Base-by-base conservation (phyloP, 1,140 invertebrate genomes). In the Drosophila varians region DNA sequence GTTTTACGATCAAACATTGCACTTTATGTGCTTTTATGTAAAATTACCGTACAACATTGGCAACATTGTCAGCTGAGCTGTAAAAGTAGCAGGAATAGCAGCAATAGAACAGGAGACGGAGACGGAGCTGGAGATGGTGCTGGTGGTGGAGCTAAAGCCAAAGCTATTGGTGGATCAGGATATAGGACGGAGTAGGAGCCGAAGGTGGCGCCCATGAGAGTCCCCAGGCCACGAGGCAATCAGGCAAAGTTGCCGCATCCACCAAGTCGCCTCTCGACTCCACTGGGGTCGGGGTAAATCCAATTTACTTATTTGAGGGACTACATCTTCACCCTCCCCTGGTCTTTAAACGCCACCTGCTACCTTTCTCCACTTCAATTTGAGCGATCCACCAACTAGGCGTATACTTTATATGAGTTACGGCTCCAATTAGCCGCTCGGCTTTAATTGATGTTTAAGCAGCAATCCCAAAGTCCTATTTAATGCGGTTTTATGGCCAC, bases 11-110 rank as follows among this genome's bases (percentile, higher is more conserved):
- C 82, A 87, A 87, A 87, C 82, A 87, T 88, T 87, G 82, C 82
- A 87, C 77, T 87, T 87, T 87, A 87, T 87, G 82, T 87, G 82
- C 82, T 87, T 87, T 88, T 87, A 87, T 87, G 82, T 87, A 87
- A 87, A 87, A 87, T 87, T 87, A 87, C 82, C 82, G 77, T 87
- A 82, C 74, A 87, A 77, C 82, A 87, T 87, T 87, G 82, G 77
- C 82, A 87, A 87, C 82, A 87, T 87, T 87, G 82, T 87, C 82
- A 87, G 82, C 82, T 82, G 83, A 88, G 82, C 82, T 88, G 83
- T 87, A 87, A 87, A 87, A 86, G 80, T 74, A 77, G 80, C 76
- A 80, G 55, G 45, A 80, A 66, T 71, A 66, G 70, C 48, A 70
- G 74, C 74, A 54, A 71, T 49, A 51, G 62, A 54, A 62, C 23